These are phyloP conservation scores for Dendronephthya gigantea DNA, from an alignment of 64 coral and sea anemone genomes.

Conservation along the genomic window DNA sequence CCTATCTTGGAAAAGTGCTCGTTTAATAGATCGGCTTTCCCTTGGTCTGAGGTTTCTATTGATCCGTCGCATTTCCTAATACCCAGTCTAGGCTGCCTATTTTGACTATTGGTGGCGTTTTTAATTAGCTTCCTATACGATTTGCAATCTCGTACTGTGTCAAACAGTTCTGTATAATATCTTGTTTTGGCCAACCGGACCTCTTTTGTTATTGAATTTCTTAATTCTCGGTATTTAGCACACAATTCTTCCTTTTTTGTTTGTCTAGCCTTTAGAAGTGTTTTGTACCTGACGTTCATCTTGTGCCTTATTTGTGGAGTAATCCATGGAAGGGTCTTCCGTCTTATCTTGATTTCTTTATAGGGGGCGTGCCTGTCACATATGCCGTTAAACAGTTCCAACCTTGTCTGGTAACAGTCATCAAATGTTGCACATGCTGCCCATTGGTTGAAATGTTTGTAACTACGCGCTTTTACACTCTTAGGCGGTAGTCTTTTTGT, in stretches of 20 bases:
- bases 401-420: conserved; percentile 40
- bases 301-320: neutral
- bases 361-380: conserved; percentile 38
- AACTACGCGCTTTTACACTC: neutral
- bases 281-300: conserved; percentile 14
- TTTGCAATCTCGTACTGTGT: conserved; percentile 25
- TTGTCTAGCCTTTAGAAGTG: neutral
- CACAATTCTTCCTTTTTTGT: neutral
- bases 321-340: neutral
- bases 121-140: conserved; percentile 18
- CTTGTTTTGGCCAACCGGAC: neutral
- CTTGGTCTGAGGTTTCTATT: neutral
- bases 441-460: conserved; percentile 17
- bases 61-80: neutral
- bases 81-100: conserved; percentile 13
- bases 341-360: conserved; percentile 29
- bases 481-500: conserved; percentile 35
- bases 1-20: neutral
- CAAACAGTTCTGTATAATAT: conserved; percentile 21
- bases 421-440: conserved; percentile 29
- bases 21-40: neutral
- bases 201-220: conserved; percentile 5
- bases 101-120: no score
- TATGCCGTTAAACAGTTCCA: conserved; percentile 35
- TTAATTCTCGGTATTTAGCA: neutral